Percentiles rank a stretch among this genome's conserved stretches.
phyloP scores from a whole-genome alignment of 2,888 invertebrate species.

The Acleris sparsana region DNA sequence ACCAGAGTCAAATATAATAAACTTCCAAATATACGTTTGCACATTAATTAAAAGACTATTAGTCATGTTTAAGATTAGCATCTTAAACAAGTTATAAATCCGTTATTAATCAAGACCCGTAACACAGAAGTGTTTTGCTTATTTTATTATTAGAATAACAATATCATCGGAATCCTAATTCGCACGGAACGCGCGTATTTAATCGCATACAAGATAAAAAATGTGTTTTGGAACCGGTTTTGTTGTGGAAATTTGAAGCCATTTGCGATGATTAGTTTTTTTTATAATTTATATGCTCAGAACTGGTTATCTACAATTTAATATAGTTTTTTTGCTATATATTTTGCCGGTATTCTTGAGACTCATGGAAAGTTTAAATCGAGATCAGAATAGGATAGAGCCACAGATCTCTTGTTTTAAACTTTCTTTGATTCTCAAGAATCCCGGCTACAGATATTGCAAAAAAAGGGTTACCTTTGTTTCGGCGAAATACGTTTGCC shows the following conservation, averaged over 20 bases:
- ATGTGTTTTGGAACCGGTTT: background rate
- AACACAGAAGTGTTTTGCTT: slow-evolving; percentile 18
- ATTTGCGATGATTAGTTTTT: slow-evolving; percentile 1
- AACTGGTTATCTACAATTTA: background rate
- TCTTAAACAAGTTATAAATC: slow-evolving; percentile 9
- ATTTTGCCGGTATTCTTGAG: too few species aligned
- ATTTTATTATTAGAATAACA: slow-evolving; percentile 11
- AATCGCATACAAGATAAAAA: background rate
- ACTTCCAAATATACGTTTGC: too few species aligned
- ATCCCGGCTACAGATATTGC: too few species aligned
- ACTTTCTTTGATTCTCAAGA: too few species aligned
- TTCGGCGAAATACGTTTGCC: too few species aligned
- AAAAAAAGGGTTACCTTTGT: too few species aligned
- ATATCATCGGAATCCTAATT: background rate
- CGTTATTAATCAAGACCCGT: slow-evolving; percentile 1
- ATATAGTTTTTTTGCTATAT: too few species aligned
- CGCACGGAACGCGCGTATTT: background rate
- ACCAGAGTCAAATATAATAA: too few species aligned
- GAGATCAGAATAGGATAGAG: too few species aligned
- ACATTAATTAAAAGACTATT: too few species aligned
- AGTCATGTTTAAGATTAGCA: background rate
- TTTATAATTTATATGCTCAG: background rate
- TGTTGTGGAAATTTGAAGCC: background rate
- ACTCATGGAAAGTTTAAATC: too few species aligned
- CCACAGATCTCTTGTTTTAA: too few species aligned